Evolutionary conservation across 2,888 invertebrate genomes (phyloP).

Genomic region (Oscheius onirici): DNA sequence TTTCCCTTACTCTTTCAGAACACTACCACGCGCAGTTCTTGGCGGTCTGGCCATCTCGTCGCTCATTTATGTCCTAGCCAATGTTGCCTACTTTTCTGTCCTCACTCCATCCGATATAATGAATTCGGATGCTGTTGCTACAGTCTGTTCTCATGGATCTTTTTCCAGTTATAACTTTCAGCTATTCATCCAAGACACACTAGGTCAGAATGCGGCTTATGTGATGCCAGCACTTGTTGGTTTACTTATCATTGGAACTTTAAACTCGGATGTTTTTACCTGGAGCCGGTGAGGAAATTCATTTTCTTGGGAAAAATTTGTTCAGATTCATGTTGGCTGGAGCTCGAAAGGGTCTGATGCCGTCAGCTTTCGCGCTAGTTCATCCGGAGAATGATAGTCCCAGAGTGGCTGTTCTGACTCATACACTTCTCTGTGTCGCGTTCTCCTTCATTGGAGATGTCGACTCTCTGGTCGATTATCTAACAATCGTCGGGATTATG

Average conservation of each 20-base stretch:
- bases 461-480: conserved; percentile 49
- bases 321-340: conserved; percentile 55
- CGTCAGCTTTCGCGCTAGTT: conserved; percentile 47
- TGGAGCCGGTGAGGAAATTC: conserved; percentile 54
- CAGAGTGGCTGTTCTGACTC: conserved; percentile 46
- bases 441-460: conserved; percentile 54
- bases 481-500: conserved; percentile 47
- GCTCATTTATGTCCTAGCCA: conserved; percentile 45
- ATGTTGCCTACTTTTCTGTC: conserved; percentile 49
- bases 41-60: conserved; percentile 47
- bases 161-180: conserved; percentile 25
- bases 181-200: conserved; percentile 49
- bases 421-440: conserved; percentile 41
- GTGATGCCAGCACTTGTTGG: conserved; percentile 54
- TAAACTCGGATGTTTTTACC: conserved; percentile 52
- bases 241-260: conserved; percentile 49
- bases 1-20: conserved; percentile 34
- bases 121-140: conserved; percentile 49
- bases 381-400: conserved; percentile 56
- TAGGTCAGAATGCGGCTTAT: conserved; percentile 45
- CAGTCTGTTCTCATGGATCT: conserved; percentile 35
- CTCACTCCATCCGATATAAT: conserved; percentile 46
- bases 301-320: background rate
- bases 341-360: conserved; percentile 51
- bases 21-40: conserved; percentile 45